phyloP scores from a whole-genome alignment of 2,113 vertebrate species.

The Cheilinus undulatus region DNA sequence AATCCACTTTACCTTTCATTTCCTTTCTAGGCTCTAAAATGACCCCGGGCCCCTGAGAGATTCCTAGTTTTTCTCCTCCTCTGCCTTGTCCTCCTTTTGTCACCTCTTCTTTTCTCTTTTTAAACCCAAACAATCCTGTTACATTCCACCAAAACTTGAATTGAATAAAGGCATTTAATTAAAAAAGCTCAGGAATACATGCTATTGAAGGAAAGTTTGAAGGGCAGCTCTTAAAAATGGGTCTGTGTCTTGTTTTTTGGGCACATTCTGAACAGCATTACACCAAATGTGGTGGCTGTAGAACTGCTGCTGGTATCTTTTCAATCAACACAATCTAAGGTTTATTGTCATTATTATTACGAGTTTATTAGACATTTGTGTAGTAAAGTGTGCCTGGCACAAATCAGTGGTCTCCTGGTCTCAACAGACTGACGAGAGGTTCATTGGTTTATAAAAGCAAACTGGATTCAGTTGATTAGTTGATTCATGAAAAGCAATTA shows the following conservation, averaged over 20 bases:
- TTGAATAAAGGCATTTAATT: background rate
- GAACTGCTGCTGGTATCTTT: background rate
- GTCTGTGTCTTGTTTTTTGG: background rate
- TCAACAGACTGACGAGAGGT: background rate
- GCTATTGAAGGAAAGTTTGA: too few relatives aligned
- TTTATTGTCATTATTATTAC: background rate
- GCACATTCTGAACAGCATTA: background rate
- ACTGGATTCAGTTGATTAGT: constrained; percentile 18
- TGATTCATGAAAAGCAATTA: background rate
- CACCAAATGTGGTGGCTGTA: background rate
- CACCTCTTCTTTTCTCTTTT: background rate
- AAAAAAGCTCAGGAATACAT: too few relatives aligned
- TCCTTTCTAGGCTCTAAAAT: constrained; percentile 60
- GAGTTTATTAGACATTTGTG: background rate
- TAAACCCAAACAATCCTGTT: background rate
- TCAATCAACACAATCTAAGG: background rate
- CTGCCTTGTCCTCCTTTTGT: background rate
- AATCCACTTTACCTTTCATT: constrained; percentile 78
- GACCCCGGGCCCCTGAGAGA: constrained; percentile 50
- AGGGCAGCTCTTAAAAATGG: background rate
- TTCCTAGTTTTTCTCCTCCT: constrained; percentile 9
- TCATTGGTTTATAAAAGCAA: background rate
- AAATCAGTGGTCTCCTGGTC: background rate
- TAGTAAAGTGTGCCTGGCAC: background rate
- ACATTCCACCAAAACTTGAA: background rate